Percentiles rank a stretch among this genome's conserved stretches.
phyloP scores from a whole-genome alignment of 2,888 invertebrate species.

The Bugulina stolonifera region DNA sequence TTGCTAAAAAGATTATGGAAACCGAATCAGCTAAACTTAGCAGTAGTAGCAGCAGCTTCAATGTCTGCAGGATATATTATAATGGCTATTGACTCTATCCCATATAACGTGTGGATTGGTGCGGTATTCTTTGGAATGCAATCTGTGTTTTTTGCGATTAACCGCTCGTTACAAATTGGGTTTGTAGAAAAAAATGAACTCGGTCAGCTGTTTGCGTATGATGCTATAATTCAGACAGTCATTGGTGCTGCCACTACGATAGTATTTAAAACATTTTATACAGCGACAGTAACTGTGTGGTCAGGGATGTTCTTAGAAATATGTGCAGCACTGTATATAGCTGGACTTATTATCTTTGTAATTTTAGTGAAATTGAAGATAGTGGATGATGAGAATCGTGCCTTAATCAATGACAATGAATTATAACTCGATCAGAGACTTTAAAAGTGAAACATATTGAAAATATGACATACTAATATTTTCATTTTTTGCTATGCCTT shows the following conservation, averaged over 20 bases:
- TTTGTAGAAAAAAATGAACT: background rate
- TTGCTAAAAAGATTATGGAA: background rate
- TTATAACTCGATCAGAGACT: no score
- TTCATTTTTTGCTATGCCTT: no score
- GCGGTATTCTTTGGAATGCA: background rate
- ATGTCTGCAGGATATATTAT: background rate
- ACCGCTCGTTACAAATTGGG: background rate
- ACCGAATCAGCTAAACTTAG: background rate
- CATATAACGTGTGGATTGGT: constrained; percentile 6
- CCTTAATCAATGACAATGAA: no score
- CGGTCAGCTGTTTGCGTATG: background rate
- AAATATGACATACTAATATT: no score
- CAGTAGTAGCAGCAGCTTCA: background rate
- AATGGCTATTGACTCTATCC: background rate
- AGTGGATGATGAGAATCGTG: no score
- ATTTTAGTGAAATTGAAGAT: background rate
- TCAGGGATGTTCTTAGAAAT: background rate
- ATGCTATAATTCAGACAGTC: background rate
- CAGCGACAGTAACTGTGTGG: background rate
- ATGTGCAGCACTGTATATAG: background rate
- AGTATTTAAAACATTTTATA: background rate
- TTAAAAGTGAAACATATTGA: no score
- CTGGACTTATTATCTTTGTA: background rate
- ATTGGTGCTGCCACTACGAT: background rate
- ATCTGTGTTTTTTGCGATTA: background rate